Evolutionary conservation across 2,113 vertebrate species (phyloP).

Genomic region (Pandion haliaetus): DNA sequence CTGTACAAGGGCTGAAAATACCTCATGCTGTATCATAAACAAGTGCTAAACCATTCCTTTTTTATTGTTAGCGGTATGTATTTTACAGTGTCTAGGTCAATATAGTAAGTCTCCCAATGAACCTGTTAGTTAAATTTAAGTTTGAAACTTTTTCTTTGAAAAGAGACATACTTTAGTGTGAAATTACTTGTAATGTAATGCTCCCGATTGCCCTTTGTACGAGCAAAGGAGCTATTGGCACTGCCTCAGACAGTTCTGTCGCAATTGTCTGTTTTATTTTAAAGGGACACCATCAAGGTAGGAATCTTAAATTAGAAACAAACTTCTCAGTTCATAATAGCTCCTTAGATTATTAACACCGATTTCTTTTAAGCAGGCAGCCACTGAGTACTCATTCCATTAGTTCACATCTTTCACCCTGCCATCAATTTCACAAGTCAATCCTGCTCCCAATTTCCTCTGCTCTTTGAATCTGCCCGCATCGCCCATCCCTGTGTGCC

Average conservation of each 20-base stretch:
- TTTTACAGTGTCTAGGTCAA: slow-evolving; percentile 71
- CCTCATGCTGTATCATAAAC: slow-evolving; percentile 80
- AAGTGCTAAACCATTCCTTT: slow-evolving; percentile 76
- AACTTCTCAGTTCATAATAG: background rate
- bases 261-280: background rate
- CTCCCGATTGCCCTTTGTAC: background rate
- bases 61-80: slow-evolving; percentile 41
- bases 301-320: background rate
- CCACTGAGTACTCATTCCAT: background rate
- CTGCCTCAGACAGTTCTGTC: background rate
- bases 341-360: background rate
- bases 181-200: slow-evolving; percentile 1
- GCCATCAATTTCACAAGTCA: background rate
- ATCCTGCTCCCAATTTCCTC: background rate
- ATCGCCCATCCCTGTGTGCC: background rate
- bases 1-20: slow-evolving; percentile 76
- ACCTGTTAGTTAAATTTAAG: slow-evolving; percentile 80
- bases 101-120: slow-evolving; percentile 64
- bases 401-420: background rate
- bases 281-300: background rate
- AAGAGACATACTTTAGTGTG: slow-evolving; percentile 34
- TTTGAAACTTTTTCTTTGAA: slow-evolving; percentile 78
- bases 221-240: background rate
- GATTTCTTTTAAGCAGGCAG: background rate
- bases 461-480: background rate